These are phyloP conservation scores for Jordanella pulchra DNA, from an alignment of 2,797 vertebrate species.

Conservation along the genomic window DNA sequence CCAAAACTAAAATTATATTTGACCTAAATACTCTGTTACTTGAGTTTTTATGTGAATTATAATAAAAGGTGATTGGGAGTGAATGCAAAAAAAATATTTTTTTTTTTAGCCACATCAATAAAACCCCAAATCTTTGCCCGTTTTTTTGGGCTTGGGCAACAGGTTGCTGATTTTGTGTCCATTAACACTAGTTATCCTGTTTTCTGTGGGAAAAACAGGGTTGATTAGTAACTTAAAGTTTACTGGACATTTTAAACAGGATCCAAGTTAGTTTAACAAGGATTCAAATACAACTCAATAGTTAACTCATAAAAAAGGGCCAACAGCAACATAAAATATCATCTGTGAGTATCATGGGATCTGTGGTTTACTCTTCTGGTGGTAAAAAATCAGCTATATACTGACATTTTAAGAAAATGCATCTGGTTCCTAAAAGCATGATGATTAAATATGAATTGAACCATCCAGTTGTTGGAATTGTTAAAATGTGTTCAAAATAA, in stretches of 20 bases:
- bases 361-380: neutral
- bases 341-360: neutral
- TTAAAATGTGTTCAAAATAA: slow-evolving; percentile 10
- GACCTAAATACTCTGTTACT: neutral
- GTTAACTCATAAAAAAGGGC: neutral
- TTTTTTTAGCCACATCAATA: neutral
- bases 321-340: neutral
- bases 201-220: neutral
- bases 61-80: neutral
- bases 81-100: neutral
- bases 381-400: neutral
- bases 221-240: neutral
- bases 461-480: neutral
- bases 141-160: neutral
- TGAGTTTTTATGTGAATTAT: neutral
- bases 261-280: neutral
- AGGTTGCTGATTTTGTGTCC: neutral
- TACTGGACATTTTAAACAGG: neutral
- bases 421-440: neutral
- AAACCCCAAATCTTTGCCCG: neutral
- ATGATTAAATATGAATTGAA: slow-evolving; percentile 5
- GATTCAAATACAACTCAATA: neutral
- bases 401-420: neutral
- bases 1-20: neutral
- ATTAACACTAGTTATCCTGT: neutral